Percentiles rank a stretch among this genome's conserved stretches.
These are phyloP conservation scores for Hypothenemus hampei DNA, from an alignment of 1,140 invertebrate species.

Conservation along the genomic window DNA sequence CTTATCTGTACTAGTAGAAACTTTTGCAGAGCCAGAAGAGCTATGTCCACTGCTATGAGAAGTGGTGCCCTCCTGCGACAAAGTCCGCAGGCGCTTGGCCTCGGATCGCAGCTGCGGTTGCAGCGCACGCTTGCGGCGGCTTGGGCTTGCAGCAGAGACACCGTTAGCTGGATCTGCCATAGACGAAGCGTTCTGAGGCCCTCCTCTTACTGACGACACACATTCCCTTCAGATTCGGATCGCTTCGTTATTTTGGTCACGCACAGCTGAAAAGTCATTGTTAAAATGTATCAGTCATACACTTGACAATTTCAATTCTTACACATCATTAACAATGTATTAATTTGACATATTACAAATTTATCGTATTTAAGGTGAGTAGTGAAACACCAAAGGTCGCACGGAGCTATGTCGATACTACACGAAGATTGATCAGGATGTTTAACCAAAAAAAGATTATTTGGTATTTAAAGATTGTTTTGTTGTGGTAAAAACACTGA, in stretches of 20 bases:
- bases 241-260: slow-evolving; percentile 24
- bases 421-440: background rate
- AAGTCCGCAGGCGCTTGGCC: slow-evolving; percentile 38
- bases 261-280: slow-evolving; percentile 7
- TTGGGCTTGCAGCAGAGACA: slow-evolving; percentile 44
- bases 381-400: background rate
- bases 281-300: background rate
- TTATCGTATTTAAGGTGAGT: background rate
- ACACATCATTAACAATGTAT: too few relatives aligned
- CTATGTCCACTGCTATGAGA: slow-evolving; percentile 2
- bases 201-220: slow-evolving; percentile 44
- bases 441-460: background rate
- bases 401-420: background rate
- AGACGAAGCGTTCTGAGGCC: slow-evolving; percentile 45
- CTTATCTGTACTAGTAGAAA: too few relatives aligned
- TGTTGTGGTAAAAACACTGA: too few relatives aligned
- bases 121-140: slow-evolving; percentile 46
- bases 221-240: slow-evolving; percentile 43
- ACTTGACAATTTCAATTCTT: slow-evolving; percentile 6
- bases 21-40: too few relatives aligned
- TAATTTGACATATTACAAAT: too few relatives aligned
- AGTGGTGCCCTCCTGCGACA: slow-evolving; percentile 27
- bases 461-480: too few relatives aligned
- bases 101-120: slow-evolving; percentile 40
- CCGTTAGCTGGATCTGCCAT: slow-evolving; percentile 47